Evolutionary conservation across 2,113 vertebrate genomes (phyloP).

Genomic region (Oceanodroma tethys): DNA sequence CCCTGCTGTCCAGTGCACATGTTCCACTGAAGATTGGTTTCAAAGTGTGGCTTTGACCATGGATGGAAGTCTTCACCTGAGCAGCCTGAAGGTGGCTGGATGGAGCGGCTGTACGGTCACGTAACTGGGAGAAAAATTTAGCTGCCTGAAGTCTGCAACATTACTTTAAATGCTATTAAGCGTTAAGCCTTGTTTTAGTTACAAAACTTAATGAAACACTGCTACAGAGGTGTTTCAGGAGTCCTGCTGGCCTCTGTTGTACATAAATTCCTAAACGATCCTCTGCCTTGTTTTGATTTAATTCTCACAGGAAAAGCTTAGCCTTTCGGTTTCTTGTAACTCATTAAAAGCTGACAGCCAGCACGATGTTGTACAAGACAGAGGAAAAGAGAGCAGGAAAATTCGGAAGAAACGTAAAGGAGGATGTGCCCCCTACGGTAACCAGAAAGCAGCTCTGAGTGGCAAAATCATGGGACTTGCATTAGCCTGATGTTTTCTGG

Average conservation of each 20-base stretch:
- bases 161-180: background rate
- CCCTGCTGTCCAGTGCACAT: background rate
- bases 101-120: fast-evolving
- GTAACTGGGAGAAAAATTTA: background rate
- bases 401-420: fast-evolving
- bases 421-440: fast-evolving
- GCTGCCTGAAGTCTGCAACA: background rate
- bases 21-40: background rate
- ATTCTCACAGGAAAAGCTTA: background rate
- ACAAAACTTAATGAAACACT: background rate
- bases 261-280: background rate
- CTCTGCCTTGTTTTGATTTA: background rate
- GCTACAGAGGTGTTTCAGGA: background rate
- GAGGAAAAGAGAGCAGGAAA: background rate
- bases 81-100: background rate
- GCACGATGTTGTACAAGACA: background rate
- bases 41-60: background rate
- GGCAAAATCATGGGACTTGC: background rate
- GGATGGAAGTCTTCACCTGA: background rate
- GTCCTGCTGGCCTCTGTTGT: background rate
- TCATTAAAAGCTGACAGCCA: background rate
- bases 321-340: background rate
- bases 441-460: background rate
- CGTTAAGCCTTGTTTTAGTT: background rate
- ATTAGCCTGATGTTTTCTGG: background rate